Base-by-base conservation (phyloP, 2,888 invertebrate genomes). In the Cybosia mesomella region DNA sequence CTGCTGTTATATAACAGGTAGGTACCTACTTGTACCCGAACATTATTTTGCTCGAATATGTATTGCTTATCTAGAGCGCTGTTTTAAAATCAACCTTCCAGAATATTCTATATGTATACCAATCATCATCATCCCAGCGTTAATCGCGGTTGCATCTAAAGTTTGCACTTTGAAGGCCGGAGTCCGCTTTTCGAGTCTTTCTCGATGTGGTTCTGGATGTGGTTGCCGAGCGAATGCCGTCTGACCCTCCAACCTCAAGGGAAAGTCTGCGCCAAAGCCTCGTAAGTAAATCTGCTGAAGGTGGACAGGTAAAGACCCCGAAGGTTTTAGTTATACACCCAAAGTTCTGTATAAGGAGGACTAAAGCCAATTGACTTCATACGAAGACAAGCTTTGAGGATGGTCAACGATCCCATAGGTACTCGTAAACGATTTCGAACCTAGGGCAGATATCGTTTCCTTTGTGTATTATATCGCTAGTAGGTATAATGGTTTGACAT, bases 41-140 rank as follows among this genome's bases (percentile, higher is more conserved):
- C 21, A 72, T 64, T 58, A 67, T 67, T 71, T 62, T 43, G 58
- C 72, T 60, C 64, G 15, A 22, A 39, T 39, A 59, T 36, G 36
- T 39, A 22, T 59, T 59, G 39, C 10, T 59, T 24, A 22, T 59
- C 22, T 34, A 36, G 39, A 24, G 7, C 18, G 15, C 39, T 39
- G 5, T 21, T 58, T 59, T 59, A 39, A 39, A 39, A 59, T 59
- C 22, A 4, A 39, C 36, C 22, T 59, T 36, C 36, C 39, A 7
- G 39, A 24, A 24, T 9, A 9, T 59, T 59, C 59, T 59, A n/a
- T n/a, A n/a, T n/a, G 9, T 49, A 9, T n/a, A 49, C 2, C 8
- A 18, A 43, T 39, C 5, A 39, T 15, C 39, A 15, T 39, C 15
- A 39, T 43, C 43, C 18, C 7, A 43, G 3, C 7, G 18, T 43